Conservation (phyloP, 2,888 invertebrate species). For the Sphecodes monilicornis region DNA sequence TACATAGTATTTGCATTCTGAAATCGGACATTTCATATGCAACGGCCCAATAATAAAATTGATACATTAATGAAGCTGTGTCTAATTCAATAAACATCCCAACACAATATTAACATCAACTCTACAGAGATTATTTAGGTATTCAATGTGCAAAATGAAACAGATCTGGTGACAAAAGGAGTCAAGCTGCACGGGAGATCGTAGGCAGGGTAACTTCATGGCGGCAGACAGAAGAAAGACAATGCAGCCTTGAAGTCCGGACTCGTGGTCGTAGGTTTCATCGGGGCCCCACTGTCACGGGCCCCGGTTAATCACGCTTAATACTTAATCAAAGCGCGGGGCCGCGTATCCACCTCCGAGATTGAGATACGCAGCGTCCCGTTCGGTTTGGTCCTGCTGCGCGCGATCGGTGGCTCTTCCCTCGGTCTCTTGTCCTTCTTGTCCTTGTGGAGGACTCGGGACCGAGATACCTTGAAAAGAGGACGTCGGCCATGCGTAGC, state of each 20-base stretch:
- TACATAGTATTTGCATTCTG: no score
- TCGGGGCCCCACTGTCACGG: slow-evolving; percentile 38
- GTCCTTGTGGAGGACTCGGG: slow-evolving; percentile 40
- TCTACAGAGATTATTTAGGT: no score
- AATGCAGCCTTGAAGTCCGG: slow-evolving; percentile 41
- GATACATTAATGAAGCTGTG: no score
- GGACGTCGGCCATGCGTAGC: slow-evolving; percentile 61
- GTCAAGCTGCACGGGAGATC: neutral
- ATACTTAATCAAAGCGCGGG: slow-evolving; percentile 72
- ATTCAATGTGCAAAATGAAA: neutral
- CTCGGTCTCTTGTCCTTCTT: neutral
- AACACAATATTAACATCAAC: no score
- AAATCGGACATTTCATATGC: no score
- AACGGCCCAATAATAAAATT: no score
- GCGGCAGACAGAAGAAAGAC: slow-evolving; percentile 23
- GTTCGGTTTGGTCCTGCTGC: slow-evolving; percentile 40
- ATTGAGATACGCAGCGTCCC: slow-evolving; percentile 74
- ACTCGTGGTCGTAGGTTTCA: slow-evolving; percentile 27
- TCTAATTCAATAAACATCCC: no score
- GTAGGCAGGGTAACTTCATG: neutral
- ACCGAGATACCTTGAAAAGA: slow-evolving; percentile 38
- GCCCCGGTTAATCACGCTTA: slow-evolving; percentile 69
- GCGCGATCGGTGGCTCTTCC: slow-evolving; percentile 54
- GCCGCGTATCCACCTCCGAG: slow-evolving; percentile 59
- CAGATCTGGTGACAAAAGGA: neutral